Percentiles rank a stretch among this genome's conserved stretches.
phyloP scores from a whole-genome alignment of 2,113 vertebrate species.

The Sclerurus mexicanus region DNA sequence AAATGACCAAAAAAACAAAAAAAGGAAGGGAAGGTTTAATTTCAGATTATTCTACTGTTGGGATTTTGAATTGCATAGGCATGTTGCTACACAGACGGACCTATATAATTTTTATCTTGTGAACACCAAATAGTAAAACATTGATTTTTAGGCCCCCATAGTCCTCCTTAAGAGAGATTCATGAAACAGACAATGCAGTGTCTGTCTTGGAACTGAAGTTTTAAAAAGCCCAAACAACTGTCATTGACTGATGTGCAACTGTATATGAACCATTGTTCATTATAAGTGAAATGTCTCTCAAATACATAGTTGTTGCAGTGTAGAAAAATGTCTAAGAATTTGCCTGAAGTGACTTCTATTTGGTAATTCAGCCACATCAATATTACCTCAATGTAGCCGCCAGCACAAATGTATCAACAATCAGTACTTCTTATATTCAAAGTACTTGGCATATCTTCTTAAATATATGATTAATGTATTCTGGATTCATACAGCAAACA shows the following conservation, averaged over 20 bases:
- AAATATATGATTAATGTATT: not conserved
- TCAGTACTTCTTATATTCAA: not conserved
- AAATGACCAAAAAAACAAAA: not conserved
- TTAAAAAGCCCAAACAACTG: not conserved
- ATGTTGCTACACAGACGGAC: not conserved
- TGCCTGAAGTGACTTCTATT: not conserved
- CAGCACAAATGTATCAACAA: not conserved
- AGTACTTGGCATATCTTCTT: not conserved
- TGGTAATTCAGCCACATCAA: not conserved
- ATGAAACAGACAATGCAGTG: not conserved
- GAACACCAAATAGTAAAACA: not conserved
- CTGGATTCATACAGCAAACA: not conserved
- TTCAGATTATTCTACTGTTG: not conserved
- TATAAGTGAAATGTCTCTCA: not conserved
- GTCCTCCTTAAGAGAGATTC: not conserved
- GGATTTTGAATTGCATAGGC: not conserved
- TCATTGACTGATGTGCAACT: not conserved
- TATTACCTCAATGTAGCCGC: not conserved
- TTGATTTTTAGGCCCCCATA: not conserved
- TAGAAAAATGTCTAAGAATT: not conserved
- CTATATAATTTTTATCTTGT: not conserved
- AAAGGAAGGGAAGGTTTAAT: not conserved
- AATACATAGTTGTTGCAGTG: not conserved
- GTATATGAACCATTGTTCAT: not conserved
- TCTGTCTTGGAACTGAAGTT: not conserved